These are phyloP conservation scores for Gallinago nigripennis DNA, from an alignment of 2,797 vertebrate genomes.

Conservation along the genomic window DNA sequence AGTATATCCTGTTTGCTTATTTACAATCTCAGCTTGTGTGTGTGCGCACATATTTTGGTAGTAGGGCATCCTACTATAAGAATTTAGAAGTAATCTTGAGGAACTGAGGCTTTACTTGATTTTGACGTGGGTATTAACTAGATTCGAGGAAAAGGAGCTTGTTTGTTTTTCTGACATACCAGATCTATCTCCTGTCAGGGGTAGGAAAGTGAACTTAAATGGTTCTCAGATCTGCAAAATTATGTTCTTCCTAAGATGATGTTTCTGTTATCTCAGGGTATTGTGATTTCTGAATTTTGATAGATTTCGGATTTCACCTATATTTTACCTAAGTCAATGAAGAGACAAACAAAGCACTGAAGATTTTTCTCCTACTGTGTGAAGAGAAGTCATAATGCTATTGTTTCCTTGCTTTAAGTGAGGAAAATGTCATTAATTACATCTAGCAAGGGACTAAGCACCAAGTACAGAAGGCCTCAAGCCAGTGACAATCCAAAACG, in stretches of 20 bases:
- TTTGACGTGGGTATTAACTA: background rate
- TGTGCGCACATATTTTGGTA: accelerated
- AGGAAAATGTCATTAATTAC: background rate
- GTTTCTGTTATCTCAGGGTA: background rate
- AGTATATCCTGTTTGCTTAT: background rate
- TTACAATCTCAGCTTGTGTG: background rate
- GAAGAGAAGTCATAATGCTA: background rate
- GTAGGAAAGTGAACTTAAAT: background rate
- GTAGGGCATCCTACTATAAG: background rate
- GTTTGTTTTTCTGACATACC: background rate
- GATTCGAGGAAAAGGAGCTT: background rate
- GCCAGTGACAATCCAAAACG: background rate
- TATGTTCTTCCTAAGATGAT: background rate
- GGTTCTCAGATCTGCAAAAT: background rate
- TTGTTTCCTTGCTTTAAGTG: background rate
- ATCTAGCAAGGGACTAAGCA: background rate
- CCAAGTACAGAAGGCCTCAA: background rate
- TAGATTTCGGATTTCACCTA: background rate
- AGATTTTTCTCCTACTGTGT: background rate
- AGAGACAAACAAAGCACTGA: background rate
- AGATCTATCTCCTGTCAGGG: background rate
- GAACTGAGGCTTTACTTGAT: background rate
- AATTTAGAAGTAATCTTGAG: background rate
- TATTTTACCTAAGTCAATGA: background rate
- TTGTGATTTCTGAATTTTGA: background rate